These are phyloP conservation scores for Leuciscus idus DNA, from an alignment of 2,113 vertebrate species.

Conservation along the genomic window DNA sequence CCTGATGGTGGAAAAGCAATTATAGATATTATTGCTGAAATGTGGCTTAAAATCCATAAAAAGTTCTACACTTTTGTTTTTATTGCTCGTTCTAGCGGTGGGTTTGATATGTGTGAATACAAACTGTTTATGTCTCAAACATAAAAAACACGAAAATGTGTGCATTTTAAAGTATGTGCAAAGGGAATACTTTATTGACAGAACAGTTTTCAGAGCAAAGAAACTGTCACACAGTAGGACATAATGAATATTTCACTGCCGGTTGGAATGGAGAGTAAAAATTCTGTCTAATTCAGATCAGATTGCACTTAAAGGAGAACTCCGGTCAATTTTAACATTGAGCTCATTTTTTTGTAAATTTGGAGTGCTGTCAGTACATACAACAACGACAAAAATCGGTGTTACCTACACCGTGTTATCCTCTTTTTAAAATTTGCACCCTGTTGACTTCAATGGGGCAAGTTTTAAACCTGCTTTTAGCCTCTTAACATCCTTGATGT, in stretches of 20 bases:
- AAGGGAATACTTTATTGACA: slow-evolving; percentile 10
- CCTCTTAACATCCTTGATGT: too few relatives aligned
- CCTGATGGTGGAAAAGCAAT: not conserved
- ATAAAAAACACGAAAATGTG: not conserved
- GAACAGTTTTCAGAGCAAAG: not conserved
- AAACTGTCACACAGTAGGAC: slow-evolving; percentile 4
- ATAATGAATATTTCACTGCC: slow-evolving; percentile 3
- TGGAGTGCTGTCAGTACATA: too few relatives aligned
- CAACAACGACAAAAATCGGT: too few relatives aligned
- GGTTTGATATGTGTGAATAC: not conserved
- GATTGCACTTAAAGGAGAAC: not conserved
- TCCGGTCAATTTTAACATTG: too few relatives aligned
- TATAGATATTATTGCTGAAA: not conserved
- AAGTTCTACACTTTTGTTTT: not conserved
- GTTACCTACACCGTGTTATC: too few relatives aligned
- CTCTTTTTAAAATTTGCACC: too few relatives aligned
- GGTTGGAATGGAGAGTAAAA: not conserved
- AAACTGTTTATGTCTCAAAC: not conserved
- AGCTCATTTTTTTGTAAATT: too few relatives aligned
- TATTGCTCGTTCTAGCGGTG: not conserved
- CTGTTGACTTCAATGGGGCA: too few relatives aligned
- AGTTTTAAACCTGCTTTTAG: too few relatives aligned
- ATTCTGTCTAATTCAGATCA: not conserved
- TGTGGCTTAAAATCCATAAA: not conserved
- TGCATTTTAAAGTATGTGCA: not conserved